Base-by-base conservation (phyloP, 2,888 invertebrate species). In the Erebia epiphron region DNA sequence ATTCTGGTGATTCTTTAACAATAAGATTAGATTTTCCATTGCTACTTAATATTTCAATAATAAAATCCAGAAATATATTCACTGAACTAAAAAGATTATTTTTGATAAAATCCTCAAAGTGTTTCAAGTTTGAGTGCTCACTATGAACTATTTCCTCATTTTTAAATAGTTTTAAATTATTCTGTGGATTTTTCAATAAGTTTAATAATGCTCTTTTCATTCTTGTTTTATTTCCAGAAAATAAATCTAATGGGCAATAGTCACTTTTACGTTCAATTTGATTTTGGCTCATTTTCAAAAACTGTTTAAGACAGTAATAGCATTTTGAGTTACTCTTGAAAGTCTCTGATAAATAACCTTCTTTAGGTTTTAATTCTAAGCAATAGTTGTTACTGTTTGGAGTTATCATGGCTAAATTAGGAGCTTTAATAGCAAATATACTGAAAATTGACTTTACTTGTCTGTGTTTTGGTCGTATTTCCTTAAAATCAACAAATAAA, bases 201-300 rank as follows among this genome's bases (percentile, higher is more conserved):
- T 86, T 90, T 61, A 84, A 74, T 16, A 95, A 76, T 11, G 95
- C 94, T 76, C 81, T 80, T 77, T 89, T 94, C 94, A 95, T 95
- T 80, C 94, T 88, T 14, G 74, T 72, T 75, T 81, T 88, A 72
- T 94, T 85, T 57, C 96, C 96, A 73, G 96, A 96, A 88, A 95
- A 96, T 49, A 96, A 87, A 82, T 96, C 95, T 69, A 96, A 83
- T 0, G 96, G 96, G 78, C 96, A 96, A 80, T 96, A 96, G n/a
- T 86, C 82, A 80, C 95, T 96, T 57, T 90, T 86, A 5, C 80
- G 78, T 46, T 84, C 78, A 73, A 95, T 94, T 72, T 94, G 86
- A n/a, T 91, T 89, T 46, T 92, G 85, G 80, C 92, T 87, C 70
- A 95, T 78, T 93, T 95, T 93, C 56, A 88, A 77, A 84, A 89